Conservation (phyloP, 2,113 vertebrate genomes). For the Oxyura jamaicensis region DNA sequence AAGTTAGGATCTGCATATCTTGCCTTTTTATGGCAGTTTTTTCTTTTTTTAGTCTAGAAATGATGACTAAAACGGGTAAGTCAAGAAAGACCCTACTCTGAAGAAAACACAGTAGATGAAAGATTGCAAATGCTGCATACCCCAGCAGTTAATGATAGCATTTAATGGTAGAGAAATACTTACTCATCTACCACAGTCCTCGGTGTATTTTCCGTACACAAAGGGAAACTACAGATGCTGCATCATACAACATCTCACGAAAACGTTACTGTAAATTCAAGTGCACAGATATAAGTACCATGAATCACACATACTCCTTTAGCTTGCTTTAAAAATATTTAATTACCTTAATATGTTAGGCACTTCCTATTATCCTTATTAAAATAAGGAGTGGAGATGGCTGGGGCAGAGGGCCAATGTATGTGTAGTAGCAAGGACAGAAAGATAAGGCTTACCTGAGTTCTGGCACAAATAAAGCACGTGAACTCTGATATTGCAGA, state of each 20-base stretch:
- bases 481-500: neutral
- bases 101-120: neutral
- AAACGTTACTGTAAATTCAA: neutral
- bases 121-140: neutral
- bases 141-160: neutral
- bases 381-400: neutral
- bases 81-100: neutral
- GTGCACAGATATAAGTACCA: rapidly evolving
- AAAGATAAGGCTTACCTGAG: neutral
- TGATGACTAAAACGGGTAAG: neutral
- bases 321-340: neutral
- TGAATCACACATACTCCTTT: neutral
- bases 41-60: neutral
- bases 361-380: neutral
- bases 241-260: neutral
- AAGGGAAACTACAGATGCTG: neutral
- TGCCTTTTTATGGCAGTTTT: neutral
- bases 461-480: neutral
- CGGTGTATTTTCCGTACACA: neutral
- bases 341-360: neutral
- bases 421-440: neutral
- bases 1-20: neutral
- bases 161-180: neutral
- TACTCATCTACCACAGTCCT: neutral
- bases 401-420: neutral